A percentile compares a stretch with the other conserved stretches of the same genome.
These are phyloP conservation scores for Ennomos fuscantarius DNA, from an alignment of 2,888 invertebrate genomes.

Conservation along the genomic window DNA sequence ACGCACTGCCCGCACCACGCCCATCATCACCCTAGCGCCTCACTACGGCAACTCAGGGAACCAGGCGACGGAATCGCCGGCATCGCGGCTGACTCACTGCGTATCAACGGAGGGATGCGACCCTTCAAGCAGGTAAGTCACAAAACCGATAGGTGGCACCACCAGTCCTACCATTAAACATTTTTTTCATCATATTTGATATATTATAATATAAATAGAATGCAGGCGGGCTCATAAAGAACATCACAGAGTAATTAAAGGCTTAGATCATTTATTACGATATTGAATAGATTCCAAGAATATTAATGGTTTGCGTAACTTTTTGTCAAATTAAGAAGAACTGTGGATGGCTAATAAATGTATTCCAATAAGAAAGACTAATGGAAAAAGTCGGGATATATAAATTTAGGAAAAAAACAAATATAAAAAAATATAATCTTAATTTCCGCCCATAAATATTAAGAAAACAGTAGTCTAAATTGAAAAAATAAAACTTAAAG, in stretches of 20 bases:
- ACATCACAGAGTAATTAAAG: slow-evolving; percentile 10
- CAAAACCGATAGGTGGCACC: slow-evolving; percentile 68
- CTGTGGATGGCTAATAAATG: slow-evolving; percentile 6
- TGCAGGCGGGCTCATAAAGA: slow-evolving; percentile 9
- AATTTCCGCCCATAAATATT: slow-evolving; percentile 16
- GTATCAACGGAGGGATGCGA: slow-evolving; percentile 98
- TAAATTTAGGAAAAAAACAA: slow-evolving; percentile 9
- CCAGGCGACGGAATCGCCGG: slow-evolving; percentile 95
- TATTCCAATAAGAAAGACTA: slow-evolving; percentile 8
- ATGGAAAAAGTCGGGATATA: slow-evolving; percentile 11
- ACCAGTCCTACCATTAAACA: slow-evolving; percentile 32
- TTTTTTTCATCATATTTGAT: slow-evolving; percentile 6
- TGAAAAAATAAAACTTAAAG: slow-evolving; percentile 31
- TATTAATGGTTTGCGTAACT: slow-evolving; percentile 16
- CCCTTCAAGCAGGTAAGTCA: slow-evolving; percentile 96
- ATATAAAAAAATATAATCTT: slow-evolving; percentile 15
- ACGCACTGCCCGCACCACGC: slow-evolving; percentile 87
- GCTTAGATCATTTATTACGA: slow-evolving; percentile 24
- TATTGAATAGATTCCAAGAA: slow-evolving; percentile 20
- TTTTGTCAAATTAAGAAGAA: slow-evolving; percentile 16
- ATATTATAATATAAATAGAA: slow-evolving; percentile 8
- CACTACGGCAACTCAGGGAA: slow-evolving; percentile 93
- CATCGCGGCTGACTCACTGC: slow-evolving; percentile 97
- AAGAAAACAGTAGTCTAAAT: slow-evolving; percentile 51
- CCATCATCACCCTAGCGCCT: slow-evolving; percentile 92